phyloP scores from a whole-genome alignment of 2,888 invertebrate genomes.

The Aspidiotus destructor region DNA sequence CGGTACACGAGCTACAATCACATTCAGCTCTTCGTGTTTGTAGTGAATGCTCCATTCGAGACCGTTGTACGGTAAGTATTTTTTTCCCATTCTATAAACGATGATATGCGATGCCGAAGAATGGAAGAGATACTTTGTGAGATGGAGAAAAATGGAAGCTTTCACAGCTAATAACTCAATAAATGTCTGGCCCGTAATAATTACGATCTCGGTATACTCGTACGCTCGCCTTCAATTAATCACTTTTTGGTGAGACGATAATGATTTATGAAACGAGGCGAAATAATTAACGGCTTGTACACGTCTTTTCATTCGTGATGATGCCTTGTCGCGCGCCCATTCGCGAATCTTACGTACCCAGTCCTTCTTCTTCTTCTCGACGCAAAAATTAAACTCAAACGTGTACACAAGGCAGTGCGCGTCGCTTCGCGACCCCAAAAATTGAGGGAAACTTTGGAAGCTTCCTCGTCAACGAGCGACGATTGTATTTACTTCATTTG shows the following conservation, averaged over 20 bases:
- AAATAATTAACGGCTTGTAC: neutral
- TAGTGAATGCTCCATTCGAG: neutral
- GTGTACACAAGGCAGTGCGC: neutral
- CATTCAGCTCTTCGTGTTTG: too few relatives aligned
- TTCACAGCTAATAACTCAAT: slow-evolving; percentile 28
- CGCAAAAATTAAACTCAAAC: neutral
- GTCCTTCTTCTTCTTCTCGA: neutral
- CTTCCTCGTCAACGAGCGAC: neutral
- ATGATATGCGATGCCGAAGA: neutral
- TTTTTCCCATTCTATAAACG: neutral
- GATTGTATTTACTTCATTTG: slow-evolving; percentile 15
- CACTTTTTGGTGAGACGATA: neutral
- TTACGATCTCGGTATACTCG: neutral
- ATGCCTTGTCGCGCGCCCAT: neutral
- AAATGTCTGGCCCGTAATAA: slow-evolving; percentile 7
- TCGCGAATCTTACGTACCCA: too few relatives aligned
- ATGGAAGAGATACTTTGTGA: slow-evolving; percentile 20
- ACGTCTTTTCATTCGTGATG: slow-evolving; percentile 14
- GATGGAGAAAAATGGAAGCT: slow-evolving; percentile 9
- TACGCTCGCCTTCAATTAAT: slow-evolving; percentile 19
- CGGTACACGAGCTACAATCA: slow-evolving; percentile 26
- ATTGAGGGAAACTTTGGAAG: neutral
- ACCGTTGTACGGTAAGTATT: neutral
- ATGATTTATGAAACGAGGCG: slow-evolving; percentile 3
- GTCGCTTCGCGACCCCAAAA: neutral